Evolutionary conservation across 2,113 vertebrate genomes (phyloP).

Genomic region (Crotophaga sulcirostris): DNA sequence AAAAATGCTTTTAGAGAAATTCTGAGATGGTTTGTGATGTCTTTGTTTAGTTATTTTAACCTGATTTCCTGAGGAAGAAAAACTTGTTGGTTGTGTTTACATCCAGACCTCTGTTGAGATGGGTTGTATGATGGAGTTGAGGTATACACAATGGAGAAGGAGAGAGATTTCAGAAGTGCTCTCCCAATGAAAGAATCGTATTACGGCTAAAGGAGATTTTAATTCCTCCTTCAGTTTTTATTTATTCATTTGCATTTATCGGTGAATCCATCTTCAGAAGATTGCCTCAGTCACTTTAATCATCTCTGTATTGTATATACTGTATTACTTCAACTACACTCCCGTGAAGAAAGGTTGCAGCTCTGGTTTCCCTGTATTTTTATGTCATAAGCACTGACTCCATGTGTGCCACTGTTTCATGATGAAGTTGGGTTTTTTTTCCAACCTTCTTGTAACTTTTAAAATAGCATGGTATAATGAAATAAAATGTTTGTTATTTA

Average conservation of each 20-base stretch:
- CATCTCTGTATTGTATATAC: background rate
- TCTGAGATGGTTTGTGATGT: background rate
- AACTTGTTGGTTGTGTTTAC: background rate
- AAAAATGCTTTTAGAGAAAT: background rate
- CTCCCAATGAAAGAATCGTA: background rate
- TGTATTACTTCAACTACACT: background rate
- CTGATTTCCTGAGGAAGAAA: background rate
- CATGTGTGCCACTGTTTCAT: background rate
- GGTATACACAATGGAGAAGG: background rate
- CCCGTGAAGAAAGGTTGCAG: background rate
- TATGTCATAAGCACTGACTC: background rate
- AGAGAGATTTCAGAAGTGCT: background rate
- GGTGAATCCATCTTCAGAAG: background rate
- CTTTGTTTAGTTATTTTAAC: background rate
- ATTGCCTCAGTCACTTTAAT: background rate
- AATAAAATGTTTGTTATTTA: background rate
- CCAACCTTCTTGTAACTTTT: background rate
- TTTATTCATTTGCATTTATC: background rate
- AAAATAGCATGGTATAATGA: background rate
- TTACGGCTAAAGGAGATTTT: background rate
- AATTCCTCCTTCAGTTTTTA: background rate
- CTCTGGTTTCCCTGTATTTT: background rate
- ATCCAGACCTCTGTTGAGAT: background rate
- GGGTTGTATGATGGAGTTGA: background rate
- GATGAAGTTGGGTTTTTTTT: background rate